Evolutionary conservation across 2,888 invertebrate genomes (phyloP).

Genomic region (Oscheius sp.): DNA sequence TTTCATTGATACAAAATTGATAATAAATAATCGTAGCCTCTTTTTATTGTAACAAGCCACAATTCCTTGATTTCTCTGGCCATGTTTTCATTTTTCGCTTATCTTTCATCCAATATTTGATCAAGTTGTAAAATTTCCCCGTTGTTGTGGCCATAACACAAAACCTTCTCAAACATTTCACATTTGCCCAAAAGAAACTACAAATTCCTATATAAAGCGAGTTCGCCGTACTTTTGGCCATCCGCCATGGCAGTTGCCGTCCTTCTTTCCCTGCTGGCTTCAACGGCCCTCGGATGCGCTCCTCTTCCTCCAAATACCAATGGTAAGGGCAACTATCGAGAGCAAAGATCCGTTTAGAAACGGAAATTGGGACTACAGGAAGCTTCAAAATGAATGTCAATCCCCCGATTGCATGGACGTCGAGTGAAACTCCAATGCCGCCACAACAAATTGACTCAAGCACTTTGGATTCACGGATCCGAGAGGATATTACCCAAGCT

Average conservation of each 20-base stretch:
- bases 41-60: too few relatives aligned
- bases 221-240: background rate
- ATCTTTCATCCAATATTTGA: background rate
- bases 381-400: background rate
- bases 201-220: background rate
- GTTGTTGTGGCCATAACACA: background rate
- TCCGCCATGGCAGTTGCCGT: background rate
- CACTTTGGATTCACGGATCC: background rate
- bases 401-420: background rate
- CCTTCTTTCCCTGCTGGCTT: background rate
- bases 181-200: background rate
- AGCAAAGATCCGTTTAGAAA: background rate
- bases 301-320: background rate
- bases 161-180: conserved; percentile 4
- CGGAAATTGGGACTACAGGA: background rate
- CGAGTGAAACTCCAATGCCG: background rate
- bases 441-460: background rate
- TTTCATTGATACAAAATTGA: too few relatives aligned
- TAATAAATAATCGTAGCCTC: too few relatives aligned
- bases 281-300: background rate
- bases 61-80: too few relatives aligned
- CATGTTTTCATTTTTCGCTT: background rate
- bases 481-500: background rate
- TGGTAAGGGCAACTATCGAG: background rate
- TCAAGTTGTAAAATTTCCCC: conserved; percentile 1